Percentiles rank a stretch among this genome's conserved stretches.
Conservation (phyloP, 1,140 invertebrate species). For the Sminthurides bifidus region DNA sequence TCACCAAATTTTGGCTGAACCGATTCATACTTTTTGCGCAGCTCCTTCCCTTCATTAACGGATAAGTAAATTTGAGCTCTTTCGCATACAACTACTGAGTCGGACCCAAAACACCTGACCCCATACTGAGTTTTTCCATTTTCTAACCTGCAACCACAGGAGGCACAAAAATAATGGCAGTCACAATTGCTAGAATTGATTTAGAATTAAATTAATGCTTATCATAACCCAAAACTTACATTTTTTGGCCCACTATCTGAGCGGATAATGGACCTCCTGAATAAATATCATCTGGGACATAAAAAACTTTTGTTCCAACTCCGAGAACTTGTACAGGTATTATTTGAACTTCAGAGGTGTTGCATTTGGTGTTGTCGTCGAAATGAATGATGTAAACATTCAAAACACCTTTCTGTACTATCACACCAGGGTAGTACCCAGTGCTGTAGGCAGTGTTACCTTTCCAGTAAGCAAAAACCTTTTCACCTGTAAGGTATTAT, state of each 20-base stretch:
- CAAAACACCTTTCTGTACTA: not conserved
- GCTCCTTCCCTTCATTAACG: not conserved
- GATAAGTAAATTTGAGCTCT: not conserved
- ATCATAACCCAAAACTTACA: not conserved
- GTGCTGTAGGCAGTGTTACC: not conserved
- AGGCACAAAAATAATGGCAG: not conserved
- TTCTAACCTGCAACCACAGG: no score
- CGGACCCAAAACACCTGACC: not conserved
- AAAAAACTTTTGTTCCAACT: not conserved
- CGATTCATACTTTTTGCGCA: not conserved
- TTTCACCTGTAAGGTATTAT: not conserved
- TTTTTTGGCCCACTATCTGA: not conserved
- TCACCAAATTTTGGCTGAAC: conserved; percentile 1
- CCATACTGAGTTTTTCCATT: not conserved
- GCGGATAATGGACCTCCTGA: not conserved
- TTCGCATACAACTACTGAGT: not conserved
- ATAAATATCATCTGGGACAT: not conserved
- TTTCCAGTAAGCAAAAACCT: conserved; percentile 2
- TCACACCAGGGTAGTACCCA: not conserved
- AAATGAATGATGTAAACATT: not conserved
- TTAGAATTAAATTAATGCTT: not conserved
- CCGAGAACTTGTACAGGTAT: not conserved
- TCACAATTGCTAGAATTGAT: not conserved
- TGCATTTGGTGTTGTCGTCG: not conserved
- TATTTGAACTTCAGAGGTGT: conserved; percentile 1